These are phyloP conservation scores for Microtus ochrogaster DNA, from an alignment of 2,113 vertebrate species.

Conservation along the genomic window DNA sequence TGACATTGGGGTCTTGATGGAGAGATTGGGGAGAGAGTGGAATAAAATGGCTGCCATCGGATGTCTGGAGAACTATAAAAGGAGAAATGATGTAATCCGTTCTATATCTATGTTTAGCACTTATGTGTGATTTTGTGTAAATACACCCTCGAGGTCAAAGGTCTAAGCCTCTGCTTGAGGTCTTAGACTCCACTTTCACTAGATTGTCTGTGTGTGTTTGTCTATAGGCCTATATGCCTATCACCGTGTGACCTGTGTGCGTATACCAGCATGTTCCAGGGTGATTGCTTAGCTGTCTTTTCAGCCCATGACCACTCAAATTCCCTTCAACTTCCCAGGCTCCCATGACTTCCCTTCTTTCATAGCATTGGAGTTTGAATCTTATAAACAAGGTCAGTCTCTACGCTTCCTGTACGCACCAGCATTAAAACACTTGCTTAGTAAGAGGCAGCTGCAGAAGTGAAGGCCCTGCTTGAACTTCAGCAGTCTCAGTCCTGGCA, in stretches of 20 bases:
- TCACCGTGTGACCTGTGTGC: not conserved
- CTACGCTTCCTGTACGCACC: not conserved
- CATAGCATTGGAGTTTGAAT: not conserved
- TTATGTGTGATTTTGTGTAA: not conserved
- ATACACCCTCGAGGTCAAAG: not conserved
- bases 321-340: not conserved
- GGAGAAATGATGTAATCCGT: not conserved
- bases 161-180: not conserved
- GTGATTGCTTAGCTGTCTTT: not conserved
- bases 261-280: too few relatives aligned
- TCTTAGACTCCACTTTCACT: not conserved
- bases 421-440: not conserved
- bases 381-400: not conserved
- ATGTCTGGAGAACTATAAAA: not conserved
- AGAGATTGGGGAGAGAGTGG: not conserved
- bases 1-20: not conserved
- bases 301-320: not conserved
- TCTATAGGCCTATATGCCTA: not conserved
- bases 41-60: not conserved
- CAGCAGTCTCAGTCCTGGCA: not conserved
- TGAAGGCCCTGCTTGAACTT: not conserved
- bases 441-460: too few relatives aligned
- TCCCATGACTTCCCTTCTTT: not conserved
- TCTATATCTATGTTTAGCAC: not conserved
- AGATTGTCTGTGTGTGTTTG: not conserved